phyloP scores from a whole-genome alignment of 2,797 vertebrate genomes.

The Falco naumanni region DNA sequence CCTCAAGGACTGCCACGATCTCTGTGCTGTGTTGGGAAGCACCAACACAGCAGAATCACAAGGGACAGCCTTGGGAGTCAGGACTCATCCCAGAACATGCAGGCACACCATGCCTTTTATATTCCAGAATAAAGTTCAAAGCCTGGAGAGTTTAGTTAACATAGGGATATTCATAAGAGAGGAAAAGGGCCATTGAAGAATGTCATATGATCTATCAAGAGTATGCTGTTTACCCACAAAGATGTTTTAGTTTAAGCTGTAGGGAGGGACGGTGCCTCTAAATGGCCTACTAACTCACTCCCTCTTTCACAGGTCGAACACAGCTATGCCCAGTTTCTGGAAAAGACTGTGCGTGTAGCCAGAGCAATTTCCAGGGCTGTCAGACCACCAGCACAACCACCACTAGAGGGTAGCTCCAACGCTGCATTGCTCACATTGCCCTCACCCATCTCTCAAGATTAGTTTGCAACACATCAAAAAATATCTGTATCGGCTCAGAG shows the following conservation, averaged over 20 bases:
- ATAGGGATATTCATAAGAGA: background rate
- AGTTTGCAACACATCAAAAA: conserved; percentile 9
- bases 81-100: background rate
- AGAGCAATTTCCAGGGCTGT: background rate
- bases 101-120: background rate
- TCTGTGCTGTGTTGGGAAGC: background rate
- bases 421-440: background rate
- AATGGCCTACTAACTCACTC: background rate
- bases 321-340: background rate
- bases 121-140: background rate
- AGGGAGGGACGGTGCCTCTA: background rate
- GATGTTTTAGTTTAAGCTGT: background rate
- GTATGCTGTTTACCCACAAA: background rate
- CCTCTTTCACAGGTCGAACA: background rate
- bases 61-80: background rate
- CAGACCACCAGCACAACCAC: background rate
- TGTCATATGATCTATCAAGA: background rate
- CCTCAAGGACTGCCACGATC: background rate
- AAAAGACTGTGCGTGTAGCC: background rate
- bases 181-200: background rate
- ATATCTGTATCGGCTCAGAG: conserved; percentile 27
- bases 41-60: background rate
- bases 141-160: background rate
- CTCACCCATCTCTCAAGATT: background rate
- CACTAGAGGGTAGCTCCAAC: background rate